These are phyloP conservation scores for Ia io DNA, from an alignment of 2,113 vertebrate species.

Conservation along the genomic window DNA sequence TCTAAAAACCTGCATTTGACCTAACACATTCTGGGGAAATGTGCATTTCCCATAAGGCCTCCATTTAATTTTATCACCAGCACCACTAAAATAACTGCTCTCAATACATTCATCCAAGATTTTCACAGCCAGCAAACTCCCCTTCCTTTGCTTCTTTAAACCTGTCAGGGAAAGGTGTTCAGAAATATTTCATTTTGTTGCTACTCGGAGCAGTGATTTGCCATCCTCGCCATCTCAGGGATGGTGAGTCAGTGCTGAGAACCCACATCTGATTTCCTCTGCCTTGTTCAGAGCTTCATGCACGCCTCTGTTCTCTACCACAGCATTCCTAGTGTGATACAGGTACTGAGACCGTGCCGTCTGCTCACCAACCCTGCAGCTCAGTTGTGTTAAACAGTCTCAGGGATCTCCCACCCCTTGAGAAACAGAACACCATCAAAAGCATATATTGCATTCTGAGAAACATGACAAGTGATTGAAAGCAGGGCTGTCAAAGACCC, in stretches of 20 bases:
- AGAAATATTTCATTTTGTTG: slow-evolving; percentile 76
- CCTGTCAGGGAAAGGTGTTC: slow-evolving; percentile 72
- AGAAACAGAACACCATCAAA: background rate
- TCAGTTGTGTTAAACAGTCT: slow-evolving; percentile 1
- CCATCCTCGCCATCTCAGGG: slow-evolving; percentile 59
- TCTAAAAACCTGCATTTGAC: slow-evolving; percentile 40
- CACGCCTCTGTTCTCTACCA: background rate
- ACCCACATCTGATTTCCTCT: slow-evolving; percentile 57
- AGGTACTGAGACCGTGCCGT: background rate
- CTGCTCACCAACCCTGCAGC: background rate
- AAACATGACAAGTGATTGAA: slow-evolving; percentile 16
- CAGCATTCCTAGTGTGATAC: background rate
- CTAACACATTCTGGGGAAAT: slow-evolving; percentile 31
- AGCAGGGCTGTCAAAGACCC: background rate
- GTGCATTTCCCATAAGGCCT: slow-evolving; percentile 42
- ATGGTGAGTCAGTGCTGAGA: slow-evolving; percentile 62
- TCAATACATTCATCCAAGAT: slow-evolving; percentile 50
- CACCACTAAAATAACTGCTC: slow-evolving; percentile 65
- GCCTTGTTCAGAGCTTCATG: background rate
- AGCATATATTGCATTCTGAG: background rate
- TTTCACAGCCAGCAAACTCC: slow-evolving; percentile 47
- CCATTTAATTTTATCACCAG: slow-evolving; percentile 69
- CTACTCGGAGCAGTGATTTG: slow-evolving; percentile 58
- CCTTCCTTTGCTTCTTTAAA: slow-evolving; percentile 69
- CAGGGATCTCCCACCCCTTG: background rate